Percentiles rank a stretch among this genome's conserved stretches.
Evolutionary conservation across 2,113 vertebrate genomes (phyloP).

Genomic region (Misgurnus mizolepis): DNA sequence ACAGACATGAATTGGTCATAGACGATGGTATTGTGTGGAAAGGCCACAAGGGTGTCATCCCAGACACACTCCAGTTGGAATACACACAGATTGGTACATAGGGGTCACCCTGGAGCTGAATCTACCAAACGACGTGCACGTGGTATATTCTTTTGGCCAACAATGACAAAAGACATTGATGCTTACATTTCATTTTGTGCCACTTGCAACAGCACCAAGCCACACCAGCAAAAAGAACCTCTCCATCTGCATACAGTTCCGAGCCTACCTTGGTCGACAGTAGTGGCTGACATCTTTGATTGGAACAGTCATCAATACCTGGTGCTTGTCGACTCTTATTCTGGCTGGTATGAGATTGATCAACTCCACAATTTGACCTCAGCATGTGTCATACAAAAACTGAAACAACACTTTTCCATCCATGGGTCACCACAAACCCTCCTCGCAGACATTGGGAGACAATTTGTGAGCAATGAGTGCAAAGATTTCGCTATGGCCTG

Average conservation of each 20-base stretch:
- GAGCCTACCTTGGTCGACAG: not conserved
- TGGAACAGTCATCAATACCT: conserved; percentile 26
- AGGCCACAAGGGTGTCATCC: conserved; percentile 31
- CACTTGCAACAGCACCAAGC: conserved; percentile 22
- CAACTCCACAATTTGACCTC: not conserved
- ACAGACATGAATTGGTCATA: conserved; percentile 17
- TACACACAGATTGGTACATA: not conserved
- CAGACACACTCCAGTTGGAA: not conserved
- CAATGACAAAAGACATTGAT: conserved; percentile 6
- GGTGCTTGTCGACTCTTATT: not conserved
- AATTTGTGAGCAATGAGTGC: not conserved
- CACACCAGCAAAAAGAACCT: conserved; percentile 41
- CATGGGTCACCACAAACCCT: not conserved
- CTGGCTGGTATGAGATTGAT: conserved; percentile 21
- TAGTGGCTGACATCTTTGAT: conserved; percentile 39
- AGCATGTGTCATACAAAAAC: not conserved
- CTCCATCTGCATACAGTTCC: not conserved
- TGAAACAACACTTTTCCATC: not conserved
- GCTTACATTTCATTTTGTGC: not conserved
- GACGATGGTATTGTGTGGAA: conserved; percentile 41
- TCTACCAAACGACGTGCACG: conserved; percentile 23
- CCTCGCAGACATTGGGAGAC: not conserved
- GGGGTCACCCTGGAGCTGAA: conserved; percentile 14
- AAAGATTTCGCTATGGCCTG: not conserved
- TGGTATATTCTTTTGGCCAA: not conserved